phyloP scores from a whole-genome alignment of 2,113 vertebrate species.

The Morone saxatilis region DNA sequence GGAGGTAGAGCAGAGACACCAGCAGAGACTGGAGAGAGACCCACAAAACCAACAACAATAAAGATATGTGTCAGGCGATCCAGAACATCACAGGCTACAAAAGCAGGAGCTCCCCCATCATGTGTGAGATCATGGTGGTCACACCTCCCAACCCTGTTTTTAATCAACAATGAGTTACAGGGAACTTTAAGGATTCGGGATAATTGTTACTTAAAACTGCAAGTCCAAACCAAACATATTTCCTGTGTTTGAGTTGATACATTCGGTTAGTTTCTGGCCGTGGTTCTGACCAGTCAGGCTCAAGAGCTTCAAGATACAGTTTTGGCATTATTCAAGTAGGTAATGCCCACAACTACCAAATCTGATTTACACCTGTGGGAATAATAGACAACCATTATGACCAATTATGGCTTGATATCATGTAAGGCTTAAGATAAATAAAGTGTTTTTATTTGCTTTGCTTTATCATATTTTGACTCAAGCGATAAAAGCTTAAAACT shows the following conservation, averaged over 20 bases:
- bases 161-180: background rate
- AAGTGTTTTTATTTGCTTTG: conserved; percentile 34
- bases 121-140: too few relatives aligned
- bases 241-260: background rate
- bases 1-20: too few relatives aligned
- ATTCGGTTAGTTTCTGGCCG: background rate
- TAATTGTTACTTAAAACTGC: background rate
- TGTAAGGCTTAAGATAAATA: background rate
- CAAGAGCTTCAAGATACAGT: background rate
- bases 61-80: too few relatives aligned
- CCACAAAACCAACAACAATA: too few relatives aligned
- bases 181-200: background rate
- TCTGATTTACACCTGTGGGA: conserved; percentile 10
- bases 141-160: too few relatives aligned
- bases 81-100: too few relatives aligned
- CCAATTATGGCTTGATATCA: background rate
- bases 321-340: background rate
- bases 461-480: conserved; percentile 41
- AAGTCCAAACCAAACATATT: background rate
- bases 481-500: conserved; percentile 1
- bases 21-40: too few relatives aligned
- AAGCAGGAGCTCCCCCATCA: too few relatives aligned
- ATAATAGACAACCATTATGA: conserved; percentile 1
- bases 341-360: background rate
- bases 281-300: background rate